A percentile compares a stretch with the other conserved stretches of the same genome.
These are phyloP conservation scores for Hafferia zeledoni DNA, from an alignment of 2,797 vertebrate species.

Conservation along the genomic window DNA sequence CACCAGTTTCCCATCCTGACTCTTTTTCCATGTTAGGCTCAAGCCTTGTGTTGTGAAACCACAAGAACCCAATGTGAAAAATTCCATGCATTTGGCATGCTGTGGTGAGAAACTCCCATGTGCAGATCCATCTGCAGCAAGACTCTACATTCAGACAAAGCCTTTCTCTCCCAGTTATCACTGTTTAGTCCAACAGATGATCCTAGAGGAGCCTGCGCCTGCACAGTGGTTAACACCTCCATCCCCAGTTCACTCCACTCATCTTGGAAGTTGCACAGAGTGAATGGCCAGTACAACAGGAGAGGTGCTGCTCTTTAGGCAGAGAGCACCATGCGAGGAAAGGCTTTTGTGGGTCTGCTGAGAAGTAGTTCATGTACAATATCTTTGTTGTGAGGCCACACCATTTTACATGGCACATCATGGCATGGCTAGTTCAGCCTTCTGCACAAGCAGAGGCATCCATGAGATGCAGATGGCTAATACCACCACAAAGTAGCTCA, in stretches of 20 bases:
- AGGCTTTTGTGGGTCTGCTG: neutral
- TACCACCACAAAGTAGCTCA: neutral
- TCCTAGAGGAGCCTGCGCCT: neutral
- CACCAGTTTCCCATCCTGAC: conserved; percentile 49
- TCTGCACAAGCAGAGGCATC: neutral
- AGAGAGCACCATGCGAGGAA: neutral
- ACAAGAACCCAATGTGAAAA: conserved; percentile 19
- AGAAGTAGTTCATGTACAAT: neutral
- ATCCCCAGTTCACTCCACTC: fast-evolving
- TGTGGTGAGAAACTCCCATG: neutral
- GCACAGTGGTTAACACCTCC: neutral
- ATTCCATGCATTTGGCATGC: neutral
- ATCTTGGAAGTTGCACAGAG: fast-evolving
- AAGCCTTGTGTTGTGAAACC: conserved; percentile 29
- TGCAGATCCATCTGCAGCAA: neutral
- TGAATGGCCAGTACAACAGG: neutral
- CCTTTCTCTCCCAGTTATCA: neutral
- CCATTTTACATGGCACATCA: neutral
- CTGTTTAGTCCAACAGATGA: neutral
- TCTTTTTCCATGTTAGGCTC: neutral
- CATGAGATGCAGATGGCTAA: neutral
- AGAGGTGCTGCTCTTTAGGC: neutral
- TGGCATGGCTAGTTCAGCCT: neutral
- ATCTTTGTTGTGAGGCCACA: neutral
- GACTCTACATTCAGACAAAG: neutral